A percentile compares a stretch with the other conserved stretches of the same genome.
These are phyloP conservation scores for Tethea ocularis DNA, from an alignment of 2,888 invertebrate genomes.

Conservation along the genomic window DNA sequence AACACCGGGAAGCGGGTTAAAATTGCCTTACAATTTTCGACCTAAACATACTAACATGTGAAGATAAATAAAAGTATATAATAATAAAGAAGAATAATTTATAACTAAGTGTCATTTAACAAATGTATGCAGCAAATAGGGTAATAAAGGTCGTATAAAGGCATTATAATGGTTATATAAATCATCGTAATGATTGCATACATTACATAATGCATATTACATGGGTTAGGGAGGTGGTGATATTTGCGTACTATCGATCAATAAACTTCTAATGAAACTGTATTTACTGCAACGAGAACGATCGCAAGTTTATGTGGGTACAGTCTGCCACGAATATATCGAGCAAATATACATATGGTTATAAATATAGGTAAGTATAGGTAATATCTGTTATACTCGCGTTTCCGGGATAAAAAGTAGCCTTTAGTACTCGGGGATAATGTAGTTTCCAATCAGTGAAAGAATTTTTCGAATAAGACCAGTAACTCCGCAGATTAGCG, in stretches of 20 bases:
- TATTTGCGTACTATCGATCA: slow-evolving; percentile 28
- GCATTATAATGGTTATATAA: neutral
- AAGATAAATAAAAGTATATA: too few species aligned
- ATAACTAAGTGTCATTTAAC: neutral
- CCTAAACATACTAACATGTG: too few species aligned
- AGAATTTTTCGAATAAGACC: too few species aligned
- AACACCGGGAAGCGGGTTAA: too few species aligned
- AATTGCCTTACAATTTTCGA: too few species aligned
- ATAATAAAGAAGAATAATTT: neutral
- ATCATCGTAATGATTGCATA: neutral
- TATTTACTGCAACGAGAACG: slow-evolving; percentile 15
- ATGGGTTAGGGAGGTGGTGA: too few species aligned
- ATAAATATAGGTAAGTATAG: too few species aligned
- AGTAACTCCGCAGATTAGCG: too few species aligned
- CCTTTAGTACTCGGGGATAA: too few species aligned
- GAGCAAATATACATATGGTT: neutral
- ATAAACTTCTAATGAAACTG: slow-evolving; percentile 29
- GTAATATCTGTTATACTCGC: too few species aligned
- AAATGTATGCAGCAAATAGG: neutral
- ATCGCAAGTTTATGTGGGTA: slow-evolving; percentile 23
- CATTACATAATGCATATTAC: slow-evolving; percentile 12
- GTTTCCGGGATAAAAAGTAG: too few species aligned
- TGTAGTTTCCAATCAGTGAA: too few species aligned
- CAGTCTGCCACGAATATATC: slow-evolving; percentile 12
- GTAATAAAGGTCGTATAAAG: neutral